Conservation (phyloP, 53 echinoderm and acorn worm species). For the Apostichopus leukothele region DNA sequence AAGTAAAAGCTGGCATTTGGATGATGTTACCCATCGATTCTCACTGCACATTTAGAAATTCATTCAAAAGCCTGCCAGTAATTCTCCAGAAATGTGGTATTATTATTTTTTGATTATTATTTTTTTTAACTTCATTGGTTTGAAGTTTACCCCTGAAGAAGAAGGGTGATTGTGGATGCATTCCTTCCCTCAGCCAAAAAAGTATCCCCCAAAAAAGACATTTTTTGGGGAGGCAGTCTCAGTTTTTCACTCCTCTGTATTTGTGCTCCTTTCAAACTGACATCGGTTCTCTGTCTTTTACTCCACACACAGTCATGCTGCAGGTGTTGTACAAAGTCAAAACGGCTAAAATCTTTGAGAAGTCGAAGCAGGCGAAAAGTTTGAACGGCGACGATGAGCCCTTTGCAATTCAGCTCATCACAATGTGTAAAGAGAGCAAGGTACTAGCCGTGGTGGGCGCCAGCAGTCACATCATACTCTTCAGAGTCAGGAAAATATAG, state of each 20-base stretch:
- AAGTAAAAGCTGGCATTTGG: no score
- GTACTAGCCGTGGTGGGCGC: slow-evolving; percentile 86
- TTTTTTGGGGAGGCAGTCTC: neutral
- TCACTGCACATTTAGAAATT: no score
- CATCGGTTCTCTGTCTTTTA: neutral
- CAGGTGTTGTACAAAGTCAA: slow-evolving; percentile 98
- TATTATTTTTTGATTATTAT: no score
- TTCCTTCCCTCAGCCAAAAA: no score
- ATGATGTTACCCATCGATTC: no score
- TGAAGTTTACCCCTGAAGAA: no score
- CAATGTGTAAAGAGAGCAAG: slow-evolving; percentile 87
- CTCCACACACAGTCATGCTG: slow-evolving; percentile 69
- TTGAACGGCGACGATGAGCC: slow-evolving; percentile 91
- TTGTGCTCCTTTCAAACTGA: neutral
- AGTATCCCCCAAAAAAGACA: no score
- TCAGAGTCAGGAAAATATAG: slow-evolving; percentile 89
- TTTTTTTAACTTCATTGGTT: no score
- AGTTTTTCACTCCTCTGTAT: neutral
- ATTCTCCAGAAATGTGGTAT: no score
- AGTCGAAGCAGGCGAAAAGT: slow-evolving; percentile 84
- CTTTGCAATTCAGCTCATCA: slow-evolving; percentile 91
- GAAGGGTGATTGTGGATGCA: no score
- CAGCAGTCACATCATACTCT: slow-evolving; percentile 91
- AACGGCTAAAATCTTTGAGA: slow-evolving; percentile 98
- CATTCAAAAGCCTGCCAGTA: no score